Evolutionary conservation across 2,888 invertebrate genomes (phyloP).

Genomic region (Tanypteryx hageni): DNA sequence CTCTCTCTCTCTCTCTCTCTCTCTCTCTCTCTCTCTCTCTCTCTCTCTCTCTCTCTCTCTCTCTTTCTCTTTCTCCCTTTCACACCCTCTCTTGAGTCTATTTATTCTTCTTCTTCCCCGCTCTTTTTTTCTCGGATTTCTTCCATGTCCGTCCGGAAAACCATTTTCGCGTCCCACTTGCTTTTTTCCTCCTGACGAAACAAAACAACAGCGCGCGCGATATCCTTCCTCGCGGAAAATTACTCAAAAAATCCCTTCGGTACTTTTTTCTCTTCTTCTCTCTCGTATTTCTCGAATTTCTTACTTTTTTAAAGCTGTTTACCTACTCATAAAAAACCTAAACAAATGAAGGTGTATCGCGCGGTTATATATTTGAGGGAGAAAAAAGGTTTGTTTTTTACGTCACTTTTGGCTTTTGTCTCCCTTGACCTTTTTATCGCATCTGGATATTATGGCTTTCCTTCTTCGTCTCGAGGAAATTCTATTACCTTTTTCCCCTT

Average conservation of each 20-base stretch:
- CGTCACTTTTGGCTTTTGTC: background rate
- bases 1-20: background rate
- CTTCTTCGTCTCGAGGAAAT: background rate
- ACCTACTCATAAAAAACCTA: background rate
- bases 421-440: background rate
- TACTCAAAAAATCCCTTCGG: too few species aligned
- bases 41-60: constrained; percentile 16
- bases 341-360: constrained; percentile 31
- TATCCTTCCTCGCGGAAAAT: background rate
- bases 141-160: background rate
- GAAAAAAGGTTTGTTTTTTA: too few species aligned
- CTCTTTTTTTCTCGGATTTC: background rate
- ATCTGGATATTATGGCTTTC: constrained; percentile 24
- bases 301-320: too few species aligned
- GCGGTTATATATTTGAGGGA: background rate
- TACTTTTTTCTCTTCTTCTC: background rate
- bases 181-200: background rate
- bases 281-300: background rate
- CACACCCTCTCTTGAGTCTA: background rate
- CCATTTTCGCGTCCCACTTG: background rate
- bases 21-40: background rate
- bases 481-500: background rate
- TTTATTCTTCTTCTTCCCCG: constrained; percentile 1
- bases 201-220: background rate
- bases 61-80: background rate